Base-by-base conservation (phyloP, 2,888 invertebrate species). In the Phalangium opilio region DNA sequence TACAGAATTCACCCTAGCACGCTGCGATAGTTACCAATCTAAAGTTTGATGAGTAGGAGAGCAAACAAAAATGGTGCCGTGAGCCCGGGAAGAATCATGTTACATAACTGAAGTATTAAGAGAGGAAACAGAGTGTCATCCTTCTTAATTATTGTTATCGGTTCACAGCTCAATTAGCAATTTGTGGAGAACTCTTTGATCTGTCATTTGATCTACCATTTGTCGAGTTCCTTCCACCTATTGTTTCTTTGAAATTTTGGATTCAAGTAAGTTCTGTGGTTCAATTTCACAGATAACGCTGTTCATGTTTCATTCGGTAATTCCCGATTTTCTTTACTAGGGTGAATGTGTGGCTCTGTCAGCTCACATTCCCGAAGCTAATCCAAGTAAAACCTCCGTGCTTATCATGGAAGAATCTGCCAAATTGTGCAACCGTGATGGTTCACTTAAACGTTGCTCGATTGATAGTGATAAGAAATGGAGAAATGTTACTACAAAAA, bases 171-270 rank as follows among this genome's bases (percentile, higher is more conserved):
- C 87, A 90, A 63, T 75, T 93, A 46, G 91, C 90, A 0, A 82
- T 93, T 59, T 90, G 90, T 63, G 93, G 93, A 1, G 91, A 93
- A 63, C 75, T 86, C 12, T 79, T 95, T 58, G 91, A 93, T 61
- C 73, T 93, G 57, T 87, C 90, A 3, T 89, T 95, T 63, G 85
- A 85, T 63, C 73, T 98, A 61, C 93, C 95, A 0, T 96, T 93
- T 63, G 78, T 79, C 48, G 93, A 96, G 64, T 98, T 89, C 66
- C 71, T 95, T 58, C 95, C 96, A 2, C 77, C 81, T 52, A 83
- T 83, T 2, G 78, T 93, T 50, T 83, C 85, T 1, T 70, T 95
- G 20, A 82, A 85, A 61, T 85, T 95, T 63, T 85, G 90, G 77
- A 84, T 93, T 58, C 89, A 90, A 68, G 75, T 75, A 61, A 58